Evolutionary conservation across 1,140 invertebrate genomes (phyloP).

Genomic region (Bombus huntii): DNA sequence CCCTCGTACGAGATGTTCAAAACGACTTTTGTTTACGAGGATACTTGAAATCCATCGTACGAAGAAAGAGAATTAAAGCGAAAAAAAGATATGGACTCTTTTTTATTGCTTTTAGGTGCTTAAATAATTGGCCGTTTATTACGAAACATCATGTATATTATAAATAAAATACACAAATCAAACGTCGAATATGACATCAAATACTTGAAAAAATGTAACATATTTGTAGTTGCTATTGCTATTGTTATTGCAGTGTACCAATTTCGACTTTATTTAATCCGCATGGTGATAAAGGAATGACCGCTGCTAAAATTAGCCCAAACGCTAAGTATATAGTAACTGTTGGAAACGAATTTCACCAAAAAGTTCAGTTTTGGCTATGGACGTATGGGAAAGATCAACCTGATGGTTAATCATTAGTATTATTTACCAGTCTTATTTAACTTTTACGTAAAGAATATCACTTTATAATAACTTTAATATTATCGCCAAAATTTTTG

Average conservation of each 20-base stretch:
- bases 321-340: slow-evolving; percentile 84
- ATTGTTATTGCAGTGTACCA: slow-evolving; percentile 67
- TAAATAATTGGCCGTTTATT: too few relatives aligned
- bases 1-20: too few relatives aligned
- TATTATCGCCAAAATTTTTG: background rate
- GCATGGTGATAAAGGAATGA: slow-evolving; percentile 75
- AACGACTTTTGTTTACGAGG: too few relatives aligned
- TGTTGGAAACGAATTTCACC: slow-evolving; percentile 79
- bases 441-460: background rate
- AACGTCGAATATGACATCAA: background rate
- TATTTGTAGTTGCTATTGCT: background rate
- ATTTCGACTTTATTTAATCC: slow-evolving; percentile 82
- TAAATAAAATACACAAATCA: background rate
- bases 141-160: background rate
- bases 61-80: too few relatives aligned
- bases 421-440: background rate
- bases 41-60: too few relatives aligned
- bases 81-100: too few relatives aligned
- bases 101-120: too few relatives aligned
- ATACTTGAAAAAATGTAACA: background rate
- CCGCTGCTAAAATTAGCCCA: slow-evolving; percentile 81
- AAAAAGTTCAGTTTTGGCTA: slow-evolving; percentile 83
- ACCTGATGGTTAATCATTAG: slow-evolving; percentile 80
- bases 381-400: slow-evolving; percentile 82
- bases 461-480: background rate